These are phyloP conservation scores for Anagyrus pseudococci DNA, from an alignment of 2,888 invertebrate genomes.

Conservation along the genomic window DNA sequence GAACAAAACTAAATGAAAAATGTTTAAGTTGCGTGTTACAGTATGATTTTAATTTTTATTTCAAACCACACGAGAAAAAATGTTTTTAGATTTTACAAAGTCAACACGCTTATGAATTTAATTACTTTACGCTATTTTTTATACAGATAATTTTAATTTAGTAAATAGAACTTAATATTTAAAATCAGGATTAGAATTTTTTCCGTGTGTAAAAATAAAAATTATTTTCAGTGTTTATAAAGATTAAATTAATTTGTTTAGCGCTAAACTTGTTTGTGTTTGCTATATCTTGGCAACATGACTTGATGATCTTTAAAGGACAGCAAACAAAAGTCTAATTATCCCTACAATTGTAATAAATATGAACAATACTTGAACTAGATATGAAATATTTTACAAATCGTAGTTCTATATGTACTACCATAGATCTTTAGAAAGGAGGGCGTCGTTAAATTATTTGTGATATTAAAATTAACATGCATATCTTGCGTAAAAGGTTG, in stretches of 20 bases:
- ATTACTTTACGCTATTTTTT: background rate
- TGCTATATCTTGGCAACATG: no score
- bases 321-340: no score
- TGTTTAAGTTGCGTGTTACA: slow-evolving; percentile 4
- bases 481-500: background rate
- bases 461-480: background rate
- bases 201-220: no score
- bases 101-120: background rate
- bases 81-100: background rate
- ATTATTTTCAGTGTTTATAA: no score
- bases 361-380: slow-evolving; percentile 6
- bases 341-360: background rate
- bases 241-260: no score
- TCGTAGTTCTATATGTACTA: slow-evolving; percentile 4
- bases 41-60: slow-evolving; percentile 3
- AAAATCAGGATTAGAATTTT: background rate
- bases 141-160: slow-evolving; percentile 1
- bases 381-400: slow-evolving; percentile 10
- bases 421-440: slow-evolving; percentile 1
- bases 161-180: background rate
- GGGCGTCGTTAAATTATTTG: slow-evolving; percentile 12
- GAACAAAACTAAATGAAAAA: slow-evolving; percentile 15
- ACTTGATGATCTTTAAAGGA: no score
- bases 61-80: background rate
- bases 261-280: no score